Evolutionary conservation across 2,888 invertebrate species (phyloP).

Genomic region (Thymelicus acteon): DNA sequence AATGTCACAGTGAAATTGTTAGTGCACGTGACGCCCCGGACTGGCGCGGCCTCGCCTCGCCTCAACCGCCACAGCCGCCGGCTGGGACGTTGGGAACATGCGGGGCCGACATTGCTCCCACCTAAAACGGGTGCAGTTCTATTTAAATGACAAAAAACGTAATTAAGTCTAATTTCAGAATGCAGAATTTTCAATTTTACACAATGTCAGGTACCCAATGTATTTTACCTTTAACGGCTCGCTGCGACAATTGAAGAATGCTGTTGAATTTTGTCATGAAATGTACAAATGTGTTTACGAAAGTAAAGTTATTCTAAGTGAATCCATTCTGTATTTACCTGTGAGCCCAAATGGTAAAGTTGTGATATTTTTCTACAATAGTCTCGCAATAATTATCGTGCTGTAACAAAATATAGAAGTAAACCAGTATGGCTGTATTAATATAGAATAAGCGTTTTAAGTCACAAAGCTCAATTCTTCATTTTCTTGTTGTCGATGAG

Average conservation of each 20-base stretch:
- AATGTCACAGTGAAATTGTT: conserved; percentile 85
- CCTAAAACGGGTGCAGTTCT: conserved; percentile 82
- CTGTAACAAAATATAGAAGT: conserved; percentile 55
- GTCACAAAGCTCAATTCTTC: conserved; percentile 80
- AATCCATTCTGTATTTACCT: conserved; percentile 78
- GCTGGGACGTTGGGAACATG: conserved; percentile 82
- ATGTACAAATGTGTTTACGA: conserved; percentile 84
- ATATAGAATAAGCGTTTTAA: conserved; percentile 63
- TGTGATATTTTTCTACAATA: conserved; percentile 79
- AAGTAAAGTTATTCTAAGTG: conserved; percentile 82
- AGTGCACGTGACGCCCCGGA: conserved; percentile 81
- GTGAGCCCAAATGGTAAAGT: conserved; percentile 78
- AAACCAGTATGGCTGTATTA: conserved; percentile 62
- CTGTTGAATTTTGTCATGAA: conserved; percentile 84
- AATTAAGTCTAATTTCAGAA: conserved; percentile 78
- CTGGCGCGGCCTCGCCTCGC: conserved; percentile 78
- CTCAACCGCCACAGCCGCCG: conserved; percentile 69
- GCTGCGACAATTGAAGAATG: conserved; percentile 73
- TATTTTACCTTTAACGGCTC: conserved; percentile 70
- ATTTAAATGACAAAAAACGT: conserved; percentile 83
- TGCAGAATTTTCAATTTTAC: conserved; percentile 76
- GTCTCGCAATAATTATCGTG: conserved; percentile 48
- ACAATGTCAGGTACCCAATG: conserved; percentile 77
- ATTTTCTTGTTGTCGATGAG: conserved; percentile 73
- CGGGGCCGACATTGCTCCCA: conserved; percentile 80